Conservation (phyloP, 2,797 vertebrate genomes). For the Cuculus canorus region DNA sequence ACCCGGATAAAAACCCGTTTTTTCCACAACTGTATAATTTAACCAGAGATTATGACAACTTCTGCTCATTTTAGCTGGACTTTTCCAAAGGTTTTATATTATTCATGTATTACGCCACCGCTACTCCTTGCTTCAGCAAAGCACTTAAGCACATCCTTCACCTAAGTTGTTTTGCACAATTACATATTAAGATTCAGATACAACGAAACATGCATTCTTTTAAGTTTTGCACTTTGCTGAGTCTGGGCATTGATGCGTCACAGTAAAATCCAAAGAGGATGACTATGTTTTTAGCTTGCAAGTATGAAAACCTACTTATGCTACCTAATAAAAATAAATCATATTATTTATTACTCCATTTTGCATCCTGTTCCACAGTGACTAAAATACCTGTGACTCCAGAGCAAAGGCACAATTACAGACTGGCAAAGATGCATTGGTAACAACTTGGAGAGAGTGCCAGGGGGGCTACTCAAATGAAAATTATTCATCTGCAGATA, state of each 20-base stretch:
- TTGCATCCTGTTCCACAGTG: not conserved
- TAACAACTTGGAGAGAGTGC: conserved; percentile 4
- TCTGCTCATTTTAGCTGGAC: not conserved
- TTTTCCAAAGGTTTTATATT: not conserved
- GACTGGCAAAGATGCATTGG: conserved; percentile 29
- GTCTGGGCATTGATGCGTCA: not conserved
- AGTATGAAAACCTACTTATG: not conserved
- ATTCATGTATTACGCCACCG: not conserved
- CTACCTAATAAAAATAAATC: conserved; percentile 27
- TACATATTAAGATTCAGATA: not conserved
- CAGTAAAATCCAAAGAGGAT: not conserved
- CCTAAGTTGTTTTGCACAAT: not conserved
- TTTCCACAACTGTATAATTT: not conserved
- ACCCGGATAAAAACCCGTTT: not conserved
- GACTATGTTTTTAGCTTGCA: not conserved
- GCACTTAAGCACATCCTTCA: not conserved
- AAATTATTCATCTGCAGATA: conserved; percentile 36
- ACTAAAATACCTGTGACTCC: conserved; percentile 19
- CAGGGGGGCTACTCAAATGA: not conserved
- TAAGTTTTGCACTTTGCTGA: conserved; percentile 1
- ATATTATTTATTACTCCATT: conserved; percentile 7
- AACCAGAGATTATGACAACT: not conserved
- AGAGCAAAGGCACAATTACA: conserved; percentile 36
- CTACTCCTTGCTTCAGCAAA: not conserved
- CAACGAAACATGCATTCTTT: not conserved